Evolutionary conservation across 2,113 vertebrate species (phyloP).

Genomic region (Ailuropoda melanoleuca): DNA sequence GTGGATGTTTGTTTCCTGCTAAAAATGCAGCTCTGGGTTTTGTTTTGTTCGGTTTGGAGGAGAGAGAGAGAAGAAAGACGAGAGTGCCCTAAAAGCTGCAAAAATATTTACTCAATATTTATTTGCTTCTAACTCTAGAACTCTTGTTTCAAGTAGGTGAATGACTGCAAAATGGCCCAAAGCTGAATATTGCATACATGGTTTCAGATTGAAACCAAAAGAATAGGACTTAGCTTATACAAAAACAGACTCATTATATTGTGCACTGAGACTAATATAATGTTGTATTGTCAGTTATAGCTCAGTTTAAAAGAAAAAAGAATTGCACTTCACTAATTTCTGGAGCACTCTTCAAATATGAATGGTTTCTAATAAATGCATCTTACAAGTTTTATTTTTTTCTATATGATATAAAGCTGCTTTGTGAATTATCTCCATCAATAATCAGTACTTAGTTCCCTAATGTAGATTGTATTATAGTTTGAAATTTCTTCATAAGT

Average conservation of each 20-base stretch:
- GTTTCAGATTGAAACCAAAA: not conserved
- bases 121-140: slow-evolving; percentile 26
- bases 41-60: not conserved
- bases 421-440: slow-evolving; percentile 26
- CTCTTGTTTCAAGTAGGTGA: not conserved
- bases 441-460: not conserved
- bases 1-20: not conserved
- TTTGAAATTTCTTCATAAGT: slow-evolving; percentile 8
- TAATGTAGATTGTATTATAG: not conserved
- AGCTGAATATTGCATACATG: not conserved
- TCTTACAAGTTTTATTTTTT: slow-evolving; percentile 7
- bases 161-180: not conserved
- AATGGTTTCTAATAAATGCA: not conserved
- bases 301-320: not conserved
- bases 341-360: not conserved
- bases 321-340: not conserved
- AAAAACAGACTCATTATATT: not conserved
- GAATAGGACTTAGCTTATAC: not conserved
- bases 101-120: not conserved
- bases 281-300: not conserved
- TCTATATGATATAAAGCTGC: not conserved
- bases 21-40: slow-evolving; percentile 10
- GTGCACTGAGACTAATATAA: not conserved
- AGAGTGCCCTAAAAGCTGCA: not conserved
- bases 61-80: not conserved